Percentiles rank a stretch among this genome's conserved stretches.
These are phyloP conservation scores for Agonopterix arenella DNA, from an alignment of 2,888 invertebrate species.

Conservation along the genomic window DNA sequence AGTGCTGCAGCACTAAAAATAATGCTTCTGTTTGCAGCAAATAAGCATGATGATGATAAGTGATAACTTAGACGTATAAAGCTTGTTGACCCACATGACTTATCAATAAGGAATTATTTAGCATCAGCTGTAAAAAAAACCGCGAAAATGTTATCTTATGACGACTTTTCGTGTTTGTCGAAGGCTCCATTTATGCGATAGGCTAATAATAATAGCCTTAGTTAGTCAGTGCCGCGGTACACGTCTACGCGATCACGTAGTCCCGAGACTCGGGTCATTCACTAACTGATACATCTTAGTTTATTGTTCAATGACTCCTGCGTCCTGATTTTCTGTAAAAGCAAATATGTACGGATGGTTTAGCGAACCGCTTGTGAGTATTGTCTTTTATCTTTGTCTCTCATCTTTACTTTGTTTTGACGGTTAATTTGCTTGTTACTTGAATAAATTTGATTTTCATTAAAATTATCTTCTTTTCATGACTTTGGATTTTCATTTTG, in stretches of 20 bases:
- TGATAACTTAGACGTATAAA: no score
- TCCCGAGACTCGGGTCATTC: conserved; percentile 9
- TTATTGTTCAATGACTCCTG: no score
- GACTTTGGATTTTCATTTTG: no score
- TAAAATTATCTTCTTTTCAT: no score
- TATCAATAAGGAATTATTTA: conserved; percentile 24
- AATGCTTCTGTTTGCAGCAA: no score
- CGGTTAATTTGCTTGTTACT: no score
- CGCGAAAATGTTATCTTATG: conserved; percentile 19
- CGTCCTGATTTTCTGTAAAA: neutral
- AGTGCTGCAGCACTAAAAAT: no score
- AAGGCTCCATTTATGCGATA: conserved; percentile 23
- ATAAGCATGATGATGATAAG: no score
- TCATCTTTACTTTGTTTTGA: no score
- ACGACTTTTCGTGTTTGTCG: conserved; percentile 23
- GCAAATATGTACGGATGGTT: conserved; percentile 32
- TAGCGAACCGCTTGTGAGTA: conserved; percentile 36
- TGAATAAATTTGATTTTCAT: no score
- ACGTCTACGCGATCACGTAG: conserved; percentile 21
- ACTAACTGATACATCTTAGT: conserved; percentile 1
- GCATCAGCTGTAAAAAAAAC: conserved; percentile 12
- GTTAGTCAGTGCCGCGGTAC: conserved; percentile 32
- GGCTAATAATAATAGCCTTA: conserved; percentile 5
- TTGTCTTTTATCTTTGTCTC: neutral
- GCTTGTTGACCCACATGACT: neutral